Base-by-base conservation (phyloP, 1,140 invertebrate genomes). In the Drosophila bocki region DNA sequence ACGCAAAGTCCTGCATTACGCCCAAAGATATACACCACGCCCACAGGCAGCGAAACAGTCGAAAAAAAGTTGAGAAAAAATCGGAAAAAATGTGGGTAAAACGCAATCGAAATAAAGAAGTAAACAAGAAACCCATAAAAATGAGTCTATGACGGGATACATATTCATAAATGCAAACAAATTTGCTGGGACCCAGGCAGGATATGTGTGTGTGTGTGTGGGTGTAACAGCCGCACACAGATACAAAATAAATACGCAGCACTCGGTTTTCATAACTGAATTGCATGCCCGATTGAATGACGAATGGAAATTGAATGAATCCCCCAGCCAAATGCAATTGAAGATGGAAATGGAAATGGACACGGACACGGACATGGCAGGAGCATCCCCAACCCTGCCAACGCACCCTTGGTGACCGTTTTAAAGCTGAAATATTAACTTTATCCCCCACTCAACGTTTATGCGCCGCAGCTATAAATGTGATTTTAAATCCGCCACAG, bases 161-260 rank as follows among this genome's bases (percentile, higher is more conserved):
- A 81, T 77, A 82, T 87, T 82, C 69, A 83, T 87, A 72, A 82
- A 82, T 80, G 84, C 80, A 88, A 83, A 78, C 84, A 87, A 83
- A 84, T 84, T 84, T 79, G 69, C 53, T 54, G 53, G 48, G 48
- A n/a, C 29, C 26, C 0, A 9, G 33, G 12, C 51, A 37, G 39
- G 54, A n/a, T 22, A 29, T 29, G 17, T 19, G 8, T 41, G n/a
- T 42, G 17, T 41, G 29, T 32, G 13, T 45, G 42, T 19, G 22
- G 22, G 54, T 26, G 61, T 39, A 7, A 3, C 59, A 42, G 44
- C 17, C 45, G 35, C 50, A 71, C 68, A 69, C 68, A 57, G 64
- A 69, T 57, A 65, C 68, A 85, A 85, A 82, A 67, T 65, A 83
- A 76, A 80, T 79, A 85, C 82, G 78, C 64, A 85, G 68, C 78